phyloP scores from a whole-genome alignment of 2,888 invertebrate genomes.

The Zygogramma bicolorata region DNA sequence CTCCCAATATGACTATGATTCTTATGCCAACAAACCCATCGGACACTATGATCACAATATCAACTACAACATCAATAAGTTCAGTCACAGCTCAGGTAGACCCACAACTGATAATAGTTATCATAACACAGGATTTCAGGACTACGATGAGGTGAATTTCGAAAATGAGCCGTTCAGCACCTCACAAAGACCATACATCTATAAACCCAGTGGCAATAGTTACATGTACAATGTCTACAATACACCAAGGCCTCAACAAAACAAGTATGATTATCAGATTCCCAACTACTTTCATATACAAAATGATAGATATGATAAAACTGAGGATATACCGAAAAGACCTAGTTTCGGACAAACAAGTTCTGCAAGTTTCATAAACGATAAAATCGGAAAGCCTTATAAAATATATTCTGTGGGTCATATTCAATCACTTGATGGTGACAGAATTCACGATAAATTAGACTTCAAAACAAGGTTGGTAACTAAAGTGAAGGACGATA shows the following conservation, averaged over 20 bases:
- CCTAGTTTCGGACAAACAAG: constrained; percentile 33
- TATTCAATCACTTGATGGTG: constrained; percentile 41
- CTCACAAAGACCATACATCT: constrained; percentile 52
- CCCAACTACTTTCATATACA: constrained; percentile 24
- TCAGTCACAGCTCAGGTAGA: constrained; percentile 30
- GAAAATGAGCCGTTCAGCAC: constrained; percentile 51
- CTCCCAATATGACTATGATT: not conserved
- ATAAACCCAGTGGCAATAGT: constrained; percentile 37
- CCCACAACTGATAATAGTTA: constrained; percentile 20
- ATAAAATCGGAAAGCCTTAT: constrained; percentile 19
- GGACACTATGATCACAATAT: not conserved
- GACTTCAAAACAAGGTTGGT: constrained; percentile 51
- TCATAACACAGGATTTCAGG: not conserved
- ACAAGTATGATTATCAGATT: constrained; percentile 28
- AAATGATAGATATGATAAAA: constrained; percentile 38
- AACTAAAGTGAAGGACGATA: constrained; percentile 18
- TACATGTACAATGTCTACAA: constrained; percentile 36
- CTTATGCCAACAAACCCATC: not conserved
- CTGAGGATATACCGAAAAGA: constrained; percentile 37
- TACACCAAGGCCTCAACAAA: constrained; percentile 8
- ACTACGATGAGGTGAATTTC: constrained; percentile 35
- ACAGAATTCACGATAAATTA: constrained; percentile 50
- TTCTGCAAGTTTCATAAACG: not conserved
- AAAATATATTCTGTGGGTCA: constrained; percentile 37
- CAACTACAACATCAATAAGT: constrained; percentile 5